phyloP scores from a whole-genome alignment of 2,797 vertebrate species.

The Falco concolor region DNA sequence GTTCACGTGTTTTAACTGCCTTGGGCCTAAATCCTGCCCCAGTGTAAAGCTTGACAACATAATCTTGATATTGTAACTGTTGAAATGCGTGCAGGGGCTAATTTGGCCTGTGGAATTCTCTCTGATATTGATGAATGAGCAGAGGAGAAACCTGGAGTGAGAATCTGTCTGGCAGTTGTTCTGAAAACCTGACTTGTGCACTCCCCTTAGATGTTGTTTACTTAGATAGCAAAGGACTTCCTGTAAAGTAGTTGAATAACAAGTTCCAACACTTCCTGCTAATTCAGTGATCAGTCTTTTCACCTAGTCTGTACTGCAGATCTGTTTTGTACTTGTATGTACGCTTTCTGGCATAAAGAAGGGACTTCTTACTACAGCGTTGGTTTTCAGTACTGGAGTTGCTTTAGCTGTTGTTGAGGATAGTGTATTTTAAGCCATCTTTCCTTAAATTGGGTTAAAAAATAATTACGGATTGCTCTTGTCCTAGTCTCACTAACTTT shows the following conservation, averaged over 20 bases:
- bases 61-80: background rate
- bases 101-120: background rate
- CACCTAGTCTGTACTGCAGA: background rate
- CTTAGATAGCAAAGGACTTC: slow-evolving; percentile 25
- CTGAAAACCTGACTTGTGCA: background rate
- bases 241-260: slow-evolving; percentile 37
- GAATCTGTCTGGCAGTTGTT: background rate
- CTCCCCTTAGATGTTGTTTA: background rate
- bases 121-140: slow-evolving; percentile 5
- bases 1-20: background rate
- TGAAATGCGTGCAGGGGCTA: background rate
- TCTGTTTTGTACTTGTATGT: background rate
- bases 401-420: background rate
- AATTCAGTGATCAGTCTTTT: background rate
- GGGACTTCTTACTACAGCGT: background rate
- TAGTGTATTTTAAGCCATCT: background rate
- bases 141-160: background rate
- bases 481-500: background rate
- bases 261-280: slow-evolving; percentile 27
- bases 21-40: background rate
- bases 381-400: background rate
- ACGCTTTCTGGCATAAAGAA: background rate
- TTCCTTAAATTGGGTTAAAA: background rate
- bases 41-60: background rate
- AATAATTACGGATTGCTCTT: background rate